Base-by-base conservation (phyloP, 2,888 invertebrate genomes). In the Ditula angustiorana region DNA sequence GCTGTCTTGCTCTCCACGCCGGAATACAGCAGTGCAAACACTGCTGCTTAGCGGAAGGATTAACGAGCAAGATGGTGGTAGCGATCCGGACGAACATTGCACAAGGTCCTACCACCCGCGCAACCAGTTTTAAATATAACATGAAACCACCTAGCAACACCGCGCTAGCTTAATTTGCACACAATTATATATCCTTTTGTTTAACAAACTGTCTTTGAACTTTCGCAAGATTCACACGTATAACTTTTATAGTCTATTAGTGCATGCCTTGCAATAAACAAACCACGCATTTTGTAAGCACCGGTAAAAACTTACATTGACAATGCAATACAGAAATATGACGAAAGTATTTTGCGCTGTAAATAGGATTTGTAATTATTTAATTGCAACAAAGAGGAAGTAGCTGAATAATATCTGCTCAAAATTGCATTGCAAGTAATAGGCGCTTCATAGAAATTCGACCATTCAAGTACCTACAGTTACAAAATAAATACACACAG, bases 231-330 rank as follows among this genome's bases (percentile, higher is more conserved):
- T 2, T 7, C 21, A 24, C 30, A 13, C 24, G 13, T 33, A 13
- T 23, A n/a, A 24, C 23, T 37, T 28, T 37, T 47, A 37, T 37
- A 21, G 13, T 24, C 35, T 56, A 62, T 56, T 62, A 62, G 55
- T 61, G 30, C 8, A 61, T 24, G 19, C 26, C 10, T 44, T 35
- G 26, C 35, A 11, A 46, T 16, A 26, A 55, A 55, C 21, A 53
- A 24, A 47, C 11, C 11, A 44, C 24, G 13, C 24, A 35, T 47
- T 55, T 49, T 37, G 62, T 41, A 62, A 56, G 28, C 44, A 33
- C 53, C 16, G 19, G 24, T 46, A 44, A 52, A 23, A 35, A 19
- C 3, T 55, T 11, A 23, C 35, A 37, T 33, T 33, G 23, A 30
- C 62, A 49, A 61, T 49, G 16, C 28, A 56, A 11, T 41, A 37